phyloP scores from a whole-genome alignment of 2,113 vertebrate genomes.

The Antigone vipio region DNA sequence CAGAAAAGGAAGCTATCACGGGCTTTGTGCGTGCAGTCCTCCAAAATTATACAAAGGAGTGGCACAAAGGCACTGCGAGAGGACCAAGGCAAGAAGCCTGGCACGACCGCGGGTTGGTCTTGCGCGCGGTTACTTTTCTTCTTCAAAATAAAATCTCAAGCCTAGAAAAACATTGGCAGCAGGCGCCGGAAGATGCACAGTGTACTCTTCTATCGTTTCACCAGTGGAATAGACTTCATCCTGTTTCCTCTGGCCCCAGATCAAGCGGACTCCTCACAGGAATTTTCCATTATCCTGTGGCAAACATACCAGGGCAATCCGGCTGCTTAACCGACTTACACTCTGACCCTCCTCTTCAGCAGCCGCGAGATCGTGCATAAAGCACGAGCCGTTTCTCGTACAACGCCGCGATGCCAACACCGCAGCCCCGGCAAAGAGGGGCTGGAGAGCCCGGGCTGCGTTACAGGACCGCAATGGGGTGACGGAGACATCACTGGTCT shows the following conservation, averaged over 20 bases:
- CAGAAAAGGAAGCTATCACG: fast-evolving
- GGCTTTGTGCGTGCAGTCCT: neutral
- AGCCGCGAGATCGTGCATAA: neutral
- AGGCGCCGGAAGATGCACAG: conserved; percentile 21
- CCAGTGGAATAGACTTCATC: conserved; percentile 32
- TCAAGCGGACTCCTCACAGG: conserved; percentile 37
- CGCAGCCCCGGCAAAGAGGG: fast-evolving
- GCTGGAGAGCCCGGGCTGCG: neutral
- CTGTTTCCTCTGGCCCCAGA: conserved; percentile 61
- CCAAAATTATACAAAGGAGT: fast-evolving
- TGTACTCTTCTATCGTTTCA: neutral
- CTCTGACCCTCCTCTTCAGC: neutral
- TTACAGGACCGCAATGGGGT: neutral
- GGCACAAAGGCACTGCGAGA: neutral
- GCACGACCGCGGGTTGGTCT: neutral
- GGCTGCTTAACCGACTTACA: neutral
- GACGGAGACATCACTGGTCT: neutral
- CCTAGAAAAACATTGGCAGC: conserved; percentile 19
- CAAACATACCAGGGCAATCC: conserved; percentile 14
- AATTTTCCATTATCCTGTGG: conserved; percentile 64
- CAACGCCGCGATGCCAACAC: fast-evolving
- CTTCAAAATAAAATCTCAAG: neutral
- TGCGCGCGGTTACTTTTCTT: fast-evolving
- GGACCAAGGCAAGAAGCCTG: neutral
- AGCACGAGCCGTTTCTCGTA: neutral